Base-by-base conservation (phyloP, 2,113 vertebrate species). In the Motacilla alba region DNA sequence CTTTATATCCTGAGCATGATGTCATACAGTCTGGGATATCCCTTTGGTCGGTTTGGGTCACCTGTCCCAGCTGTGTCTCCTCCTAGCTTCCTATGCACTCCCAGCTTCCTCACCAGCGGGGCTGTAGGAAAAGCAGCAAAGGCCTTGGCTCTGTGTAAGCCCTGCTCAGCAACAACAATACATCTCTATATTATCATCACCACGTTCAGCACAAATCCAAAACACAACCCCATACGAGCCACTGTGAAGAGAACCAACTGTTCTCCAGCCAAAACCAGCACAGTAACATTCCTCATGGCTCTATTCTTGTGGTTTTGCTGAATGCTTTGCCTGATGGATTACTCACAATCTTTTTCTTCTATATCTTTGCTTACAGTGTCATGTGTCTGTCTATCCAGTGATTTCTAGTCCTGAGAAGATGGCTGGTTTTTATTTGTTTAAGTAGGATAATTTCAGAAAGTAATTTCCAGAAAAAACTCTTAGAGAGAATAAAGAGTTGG, bases 371-470 rank as follows among this genome's bases (percentile, higher is more conserved):
- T 90, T 90, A 18, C 50, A 28, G 11, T 49, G 31, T 63, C 18
- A 4, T 60, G 7, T 66, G 37, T 74, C 75, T 50, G 39, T 47
- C 27, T 35, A 83, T 72, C 27, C 33, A 81, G 13, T 84, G 47
- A 8, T 81, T 95, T 78, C 43, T 77, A 59, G 33, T 26, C 43
- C 30, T 80, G 60, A 83, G 39, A 35, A 70, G 59, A 53, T 67
- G 56, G 10, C 46, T 90, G 50, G 0, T 3, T 85, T 85, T 67
- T 52, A 17, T 74, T 91, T 92, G 14, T 86, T 75, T 33, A 78
- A 87, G 44, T 55, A 81, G 39, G 26, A 44, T 77, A 21, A 74
- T 67, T 91, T 94, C 87, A 79, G 79, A 55, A 93, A 87, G 41
- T 68, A 0, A 6, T 67, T 93, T 82, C 56, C 60, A 81, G 47